These are phyloP conservation scores for Quadroppia sp. DNA, from an alignment of 2,888 invertebrate species.

Conservation along the genomic window DNA sequence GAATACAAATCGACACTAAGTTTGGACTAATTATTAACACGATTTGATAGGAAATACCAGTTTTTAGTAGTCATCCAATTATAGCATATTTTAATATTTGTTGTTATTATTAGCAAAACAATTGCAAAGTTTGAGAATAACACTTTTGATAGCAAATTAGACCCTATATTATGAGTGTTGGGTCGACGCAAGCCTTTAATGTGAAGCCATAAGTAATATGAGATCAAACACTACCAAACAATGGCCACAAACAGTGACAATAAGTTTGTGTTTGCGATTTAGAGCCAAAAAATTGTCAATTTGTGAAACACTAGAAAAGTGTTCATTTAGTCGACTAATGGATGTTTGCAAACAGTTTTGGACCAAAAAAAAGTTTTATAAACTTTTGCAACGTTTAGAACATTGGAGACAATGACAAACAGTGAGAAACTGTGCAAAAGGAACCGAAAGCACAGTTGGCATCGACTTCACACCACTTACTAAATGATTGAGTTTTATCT, in stretches of 20 bases:
- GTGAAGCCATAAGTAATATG: constrained; percentile 32
- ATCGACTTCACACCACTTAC: constrained; percentile 33
- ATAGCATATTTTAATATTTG: constrained; percentile 7
- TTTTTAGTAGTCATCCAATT: constrained; percentile 29
- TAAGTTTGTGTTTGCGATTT: constrained; percentile 33
- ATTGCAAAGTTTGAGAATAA: constrained; percentile 14
- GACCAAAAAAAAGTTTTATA: not conserved
- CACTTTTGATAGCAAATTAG: constrained; percentile 32
- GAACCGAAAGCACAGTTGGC: constrained; percentile 8
- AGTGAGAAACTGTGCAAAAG: not conserved
- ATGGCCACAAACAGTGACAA: constrained; percentile 18
- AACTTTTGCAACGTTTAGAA: constrained; percentile 21
- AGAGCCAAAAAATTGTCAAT: not conserved
- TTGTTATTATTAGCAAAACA: constrained; percentile 25
- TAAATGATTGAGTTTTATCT: constrained; percentile 35
- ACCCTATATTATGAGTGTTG: constrained; percentile 29
- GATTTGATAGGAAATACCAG: not conserved
- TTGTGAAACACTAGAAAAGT: constrained; percentile 18
- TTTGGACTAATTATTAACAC: constrained; percentile 26
- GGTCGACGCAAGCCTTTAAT: constrained; percentile 34
- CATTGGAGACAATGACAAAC: not conserved
- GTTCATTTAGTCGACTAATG: constrained; percentile 4
- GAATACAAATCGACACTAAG: constrained; percentile 1
- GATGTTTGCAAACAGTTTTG: not conserved
- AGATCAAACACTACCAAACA: constrained; percentile 36